Base-by-base conservation (phyloP, 2,113 vertebrate genomes). In the Microtus richardsoni region DNA sequence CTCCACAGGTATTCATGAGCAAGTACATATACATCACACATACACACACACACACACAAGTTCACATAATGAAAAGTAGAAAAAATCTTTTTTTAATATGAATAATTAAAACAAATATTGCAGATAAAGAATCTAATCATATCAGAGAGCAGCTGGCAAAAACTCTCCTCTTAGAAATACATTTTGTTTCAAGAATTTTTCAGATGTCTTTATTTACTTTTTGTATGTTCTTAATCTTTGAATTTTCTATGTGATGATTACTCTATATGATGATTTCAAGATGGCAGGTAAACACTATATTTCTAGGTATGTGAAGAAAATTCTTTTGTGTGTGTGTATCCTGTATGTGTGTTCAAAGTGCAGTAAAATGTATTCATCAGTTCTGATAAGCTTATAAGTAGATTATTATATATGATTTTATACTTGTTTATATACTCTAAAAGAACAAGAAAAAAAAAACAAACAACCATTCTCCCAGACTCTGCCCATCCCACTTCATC, bases 251-350 rank as follows among this genome's bases (percentile, higher is more conserved):
- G 95, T 89, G 33, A 33, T 93, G 73, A 95, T 12, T 41, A 64
- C 7, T 92, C 5, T 94, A 10, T 96, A 96, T 89, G 36, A 33
- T 93, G 52, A 36, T 96, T 97, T 88, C 58, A 58, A 96, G 83
- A 47, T 83, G 60, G 0, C 6, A 85, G 2, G 33, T 78, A 87
- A 33, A 66, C 5, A 84, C 64, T 91, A 13, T 8, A 88, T 91
- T 82, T 94, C 75, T 91, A 75, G 66, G 19, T 77, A 10, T 62
- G n/a, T 39, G 9, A 95, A 28, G 3, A 92, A 77, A 89, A 21
- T 8, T 3, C 24, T 95, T 95, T 0, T 68, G 91, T 66, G 41
- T 66, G 47, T 95, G 8, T 78, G 84, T 66, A 70, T 88, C 26
- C 12, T 84, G n/a, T 70, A 95, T 95, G 44, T 10, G 39, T 7